A percentile compares a stretch with the other conserved stretches of the same genome.
phyloP scores from a whole-genome alignment of 1,140 invertebrate species.

The Saxidomus purpurata region DNA sequence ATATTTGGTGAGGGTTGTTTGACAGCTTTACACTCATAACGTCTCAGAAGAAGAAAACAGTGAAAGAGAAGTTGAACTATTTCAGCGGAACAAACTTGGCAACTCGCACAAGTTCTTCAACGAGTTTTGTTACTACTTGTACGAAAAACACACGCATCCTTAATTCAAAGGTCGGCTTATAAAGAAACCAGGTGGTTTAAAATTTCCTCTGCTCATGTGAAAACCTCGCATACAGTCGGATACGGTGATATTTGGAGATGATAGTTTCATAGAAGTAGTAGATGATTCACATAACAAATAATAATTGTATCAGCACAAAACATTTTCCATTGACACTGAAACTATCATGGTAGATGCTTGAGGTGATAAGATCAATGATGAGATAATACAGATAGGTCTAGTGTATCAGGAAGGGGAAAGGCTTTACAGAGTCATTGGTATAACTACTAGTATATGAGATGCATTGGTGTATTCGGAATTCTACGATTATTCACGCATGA shows the following conservation, averaged over 20 bases:
- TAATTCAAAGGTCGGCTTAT: background rate
- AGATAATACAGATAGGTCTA: conserved; percentile 1
- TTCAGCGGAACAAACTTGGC: too few relatives aligned
- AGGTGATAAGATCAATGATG: background rate
- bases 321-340: background rate
- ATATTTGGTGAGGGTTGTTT: background rate
- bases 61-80: background rate
- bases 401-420: background rate
- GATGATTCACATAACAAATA: background rate
- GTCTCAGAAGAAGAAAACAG: background rate
- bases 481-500: too few relatives aligned
- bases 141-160: background rate
- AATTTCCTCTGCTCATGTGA: background rate
- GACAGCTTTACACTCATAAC: background rate
- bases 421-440: background rate
- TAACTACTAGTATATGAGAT: background rate
- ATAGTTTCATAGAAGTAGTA: background rate
- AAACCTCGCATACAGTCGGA: background rate
- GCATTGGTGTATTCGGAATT: background rate
- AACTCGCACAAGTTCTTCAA: background rate
- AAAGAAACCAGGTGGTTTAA: background rate
- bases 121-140: background rate
- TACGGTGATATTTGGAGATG: background rate
- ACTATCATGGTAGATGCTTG: background rate
- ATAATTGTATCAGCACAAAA: background rate